These are phyloP conservation scores for Protobothrops mucrosquamatus DNA, from an alignment of 2,113 vertebrate species.

Conservation along the genomic window DNA sequence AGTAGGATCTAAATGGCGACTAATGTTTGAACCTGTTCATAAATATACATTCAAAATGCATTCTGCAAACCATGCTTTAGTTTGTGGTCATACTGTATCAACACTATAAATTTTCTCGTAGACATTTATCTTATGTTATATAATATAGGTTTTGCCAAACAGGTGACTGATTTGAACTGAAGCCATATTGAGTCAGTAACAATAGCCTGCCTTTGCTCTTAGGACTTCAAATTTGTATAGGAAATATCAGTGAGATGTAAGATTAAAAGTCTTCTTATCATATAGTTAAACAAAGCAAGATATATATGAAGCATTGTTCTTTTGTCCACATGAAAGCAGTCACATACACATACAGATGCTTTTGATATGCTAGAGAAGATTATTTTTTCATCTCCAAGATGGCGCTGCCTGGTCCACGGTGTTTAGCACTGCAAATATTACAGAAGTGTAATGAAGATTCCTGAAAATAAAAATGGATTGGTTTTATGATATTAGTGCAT, in stretches of 20 bases:
- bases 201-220: not conserved
- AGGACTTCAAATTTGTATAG: not conserved
- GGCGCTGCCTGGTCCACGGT: conserved; percentile 84
- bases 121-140: conserved; percentile 23
- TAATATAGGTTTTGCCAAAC: conserved; percentile 7
- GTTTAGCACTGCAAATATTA: conserved; percentile 96
- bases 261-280: conserved; percentile 3
- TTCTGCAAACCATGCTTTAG: not conserved
- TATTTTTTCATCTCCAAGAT: conserved; percentile 86
- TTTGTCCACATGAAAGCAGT: not conserved
- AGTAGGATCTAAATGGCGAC: not conserved
- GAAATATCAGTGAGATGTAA: not conserved
- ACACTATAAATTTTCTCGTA: not conserved
- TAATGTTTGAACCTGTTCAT: not conserved
- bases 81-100: not conserved
- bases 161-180: not conserved
- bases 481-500: not conserved
- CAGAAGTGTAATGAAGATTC: conserved; percentile 85
- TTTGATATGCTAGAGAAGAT: not conserved
- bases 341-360: not conserved
- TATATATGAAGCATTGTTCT: conserved; percentile 10
- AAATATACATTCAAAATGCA: not conserved
- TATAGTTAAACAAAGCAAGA: conserved; percentile 11
- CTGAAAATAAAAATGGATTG: conserved; percentile 63
- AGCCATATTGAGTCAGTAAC: conserved; percentile 14